These are phyloP conservation scores for Ophion ellenae DNA, from an alignment of 2,888 invertebrate species.

Conservation along the genomic window DNA sequence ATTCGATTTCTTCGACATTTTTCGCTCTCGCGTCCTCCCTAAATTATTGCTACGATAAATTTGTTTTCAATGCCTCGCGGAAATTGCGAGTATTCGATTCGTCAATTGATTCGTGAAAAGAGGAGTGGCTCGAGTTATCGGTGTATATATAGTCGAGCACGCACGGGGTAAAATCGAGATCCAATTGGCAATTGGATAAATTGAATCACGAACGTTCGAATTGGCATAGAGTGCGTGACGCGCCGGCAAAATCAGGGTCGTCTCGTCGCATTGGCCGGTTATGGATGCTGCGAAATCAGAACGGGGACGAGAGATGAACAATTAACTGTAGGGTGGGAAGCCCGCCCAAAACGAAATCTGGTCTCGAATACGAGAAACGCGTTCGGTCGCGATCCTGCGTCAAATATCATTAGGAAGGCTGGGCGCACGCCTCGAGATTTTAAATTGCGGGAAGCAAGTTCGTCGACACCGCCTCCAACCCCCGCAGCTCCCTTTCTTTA, in stretches of 20 bases:
- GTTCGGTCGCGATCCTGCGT: slow-evolving; percentile 71
- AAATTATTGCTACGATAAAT: slow-evolving; percentile 27
- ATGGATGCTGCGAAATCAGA: slow-evolving; percentile 68
- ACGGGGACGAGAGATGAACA: slow-evolving; percentile 80
- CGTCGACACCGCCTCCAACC: slow-evolving; percentile 62
- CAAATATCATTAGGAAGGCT: slow-evolving; percentile 69
- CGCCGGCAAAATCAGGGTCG: background rate
- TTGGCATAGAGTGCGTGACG: slow-evolving; percentile 47
- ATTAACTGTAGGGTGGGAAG: slow-evolving; percentile 79
- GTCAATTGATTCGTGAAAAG: slow-evolving; percentile 46
- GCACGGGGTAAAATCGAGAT: slow-evolving; percentile 62
- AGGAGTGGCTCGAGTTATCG: slow-evolving; percentile 18
- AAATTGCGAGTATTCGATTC: slow-evolving; percentile 61
- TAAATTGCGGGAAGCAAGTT: slow-evolving; percentile 71
- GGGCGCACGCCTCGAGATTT: slow-evolving; percentile 63
- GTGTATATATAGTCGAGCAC: background rate
- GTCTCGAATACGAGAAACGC: slow-evolving; percentile 68
- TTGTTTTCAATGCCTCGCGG: slow-evolving; percentile 22
- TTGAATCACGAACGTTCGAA: slow-evolving; percentile 72
- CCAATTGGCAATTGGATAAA: slow-evolving; percentile 81
- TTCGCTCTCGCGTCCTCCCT: background rate
- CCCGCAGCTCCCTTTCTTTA: background rate
- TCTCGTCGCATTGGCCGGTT: slow-evolving; percentile 73
- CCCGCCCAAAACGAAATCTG: slow-evolving; percentile 78
- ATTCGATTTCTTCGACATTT: background rate